phyloP scores from a whole-genome alignment of 2,797 vertebrate genomes.

The Sebastes miniatus region DNA sequence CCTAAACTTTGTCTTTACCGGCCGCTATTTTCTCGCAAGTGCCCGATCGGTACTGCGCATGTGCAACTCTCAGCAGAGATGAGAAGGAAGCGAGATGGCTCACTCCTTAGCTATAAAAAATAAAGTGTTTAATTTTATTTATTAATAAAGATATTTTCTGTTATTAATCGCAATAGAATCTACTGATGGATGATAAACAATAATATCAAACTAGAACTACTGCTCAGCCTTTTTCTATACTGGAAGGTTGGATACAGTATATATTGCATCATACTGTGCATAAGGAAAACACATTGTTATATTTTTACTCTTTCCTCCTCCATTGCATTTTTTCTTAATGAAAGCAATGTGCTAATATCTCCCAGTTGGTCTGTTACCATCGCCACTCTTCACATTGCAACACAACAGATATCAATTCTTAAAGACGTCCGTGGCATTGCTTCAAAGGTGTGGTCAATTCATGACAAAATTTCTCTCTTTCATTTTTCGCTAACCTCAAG shows the following conservation, averaged over 20 bases:
- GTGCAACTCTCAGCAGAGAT: too few relatives aligned
- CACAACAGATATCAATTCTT: neutral
- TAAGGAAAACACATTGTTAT: neutral
- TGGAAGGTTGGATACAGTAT: neutral
- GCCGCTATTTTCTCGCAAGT: too few relatives aligned
- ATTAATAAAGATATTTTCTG: neutral
- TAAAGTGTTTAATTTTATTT: too few relatives aligned
- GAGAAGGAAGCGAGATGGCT: too few relatives aligned
- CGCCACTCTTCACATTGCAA: neutral
- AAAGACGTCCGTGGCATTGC: conserved; percentile 4
- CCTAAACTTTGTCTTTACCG: too few relatives aligned
- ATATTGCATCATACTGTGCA: neutral
- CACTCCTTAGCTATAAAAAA: too few relatives aligned
- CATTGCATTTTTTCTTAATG: neutral
- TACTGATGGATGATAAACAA: neutral
- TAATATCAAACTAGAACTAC: too few relatives aligned
- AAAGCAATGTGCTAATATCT: neutral
- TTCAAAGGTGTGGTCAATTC: conserved; percentile 25
- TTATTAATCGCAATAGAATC: neutral
- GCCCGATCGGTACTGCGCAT: fast-evolving
- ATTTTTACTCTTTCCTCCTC: neutral
- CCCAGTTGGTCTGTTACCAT: neutral
- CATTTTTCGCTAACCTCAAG: conserved; percentile 34
- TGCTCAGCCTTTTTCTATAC: neutral
- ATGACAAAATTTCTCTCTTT: conserved; percentile 8